These are phyloP conservation scores for Xestia xanthographa DNA, from an alignment of 2,888 invertebrate species.

Conservation along the genomic window DNA sequence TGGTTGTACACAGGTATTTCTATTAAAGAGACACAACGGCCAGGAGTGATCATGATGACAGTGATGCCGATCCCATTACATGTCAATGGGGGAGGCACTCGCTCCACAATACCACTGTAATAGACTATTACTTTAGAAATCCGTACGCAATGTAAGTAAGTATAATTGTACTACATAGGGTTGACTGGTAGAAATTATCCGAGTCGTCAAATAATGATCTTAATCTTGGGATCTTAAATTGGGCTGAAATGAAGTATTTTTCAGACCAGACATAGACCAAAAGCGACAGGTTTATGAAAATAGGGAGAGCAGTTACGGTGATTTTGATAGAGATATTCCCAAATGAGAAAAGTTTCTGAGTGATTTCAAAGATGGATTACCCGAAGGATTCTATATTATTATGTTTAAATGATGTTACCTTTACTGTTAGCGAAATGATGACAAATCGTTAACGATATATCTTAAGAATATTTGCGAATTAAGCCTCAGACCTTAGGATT, in stretches of 20 bases:
- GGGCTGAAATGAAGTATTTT: background rate
- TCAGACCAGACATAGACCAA: background rate
- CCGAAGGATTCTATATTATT: background rate
- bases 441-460: constrained; percentile 20
- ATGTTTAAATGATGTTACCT: background rate
- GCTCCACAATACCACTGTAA: constrained; percentile 68
- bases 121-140: constrained; percentile 66
- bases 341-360: background rate
- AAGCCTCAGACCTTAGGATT: background rate
- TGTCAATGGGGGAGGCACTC: constrained; percentile 54
- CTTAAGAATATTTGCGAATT: background rate
- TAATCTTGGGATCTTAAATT: background rate
- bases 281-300: background rate
- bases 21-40: constrained; percentile 23
- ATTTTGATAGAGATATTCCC: background rate
- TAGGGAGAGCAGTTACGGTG: background rate
- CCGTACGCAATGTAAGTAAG: constrained; percentile 47
- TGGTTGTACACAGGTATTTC: constrained; percentile 36
- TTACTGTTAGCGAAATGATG: background rate
- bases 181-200: constrained; percentile 9
- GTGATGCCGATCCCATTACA: constrained; percentile 55
- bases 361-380: background rate
- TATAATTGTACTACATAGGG: constrained; percentile 57
- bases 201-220: background rate
- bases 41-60: constrained; percentile 45